Base-by-base conservation (phyloP, 2,888 invertebrate genomes). In the Scotopteryx bipunctaria region DNA sequence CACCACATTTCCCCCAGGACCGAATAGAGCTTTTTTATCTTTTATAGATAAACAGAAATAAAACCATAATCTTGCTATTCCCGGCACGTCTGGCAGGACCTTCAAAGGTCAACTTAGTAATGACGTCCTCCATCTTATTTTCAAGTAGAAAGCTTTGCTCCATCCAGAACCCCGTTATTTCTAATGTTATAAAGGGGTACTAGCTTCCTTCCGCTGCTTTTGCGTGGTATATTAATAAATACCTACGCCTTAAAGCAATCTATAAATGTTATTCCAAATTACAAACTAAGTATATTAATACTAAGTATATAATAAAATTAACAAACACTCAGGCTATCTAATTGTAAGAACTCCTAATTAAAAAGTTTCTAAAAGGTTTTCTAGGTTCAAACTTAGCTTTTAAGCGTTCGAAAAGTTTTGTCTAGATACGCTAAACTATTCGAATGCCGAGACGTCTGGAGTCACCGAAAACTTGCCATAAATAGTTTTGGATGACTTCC, bases 401-500 rank as follows among this genome's bases (percentile, higher is more conserved):
- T 50, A 70, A 57, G 49, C 44, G 44, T 57, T 67, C 27, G 25
- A 6, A 33, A 53, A 53, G 47, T 48, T 48, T 52, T 36, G 35
- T 9, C 49, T 31, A 38, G 57, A 59, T 61, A 56, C 55, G 46
- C n/a, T n/a, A 9, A 71, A 64, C 66, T 73, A 66, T 70, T 74
- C 67, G 60, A 69, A 68, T 64, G 57, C 66, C 63, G 69, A 61
- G 66, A 67, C 64, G 63, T 67, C 67, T 68, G 61, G 59, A 76
- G 67, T 68, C 71, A 66, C 67, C 61, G 52, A 71, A 71, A 73
- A 72, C 68, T 71, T 64, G 55, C 71, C 69, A 74, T 81, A 83
- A 78, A 81, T 77, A 80, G 82, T 73, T 71, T 81, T 83, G 82
- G 83, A 81, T 69, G 58, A 59, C 63, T 68, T 83, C 83, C 83